A percentile compares a stretch with the other conserved stretches of the same genome.
Conservation (phyloP, 2,888 invertebrate species). For the Cephus nigrinus region DNA sequence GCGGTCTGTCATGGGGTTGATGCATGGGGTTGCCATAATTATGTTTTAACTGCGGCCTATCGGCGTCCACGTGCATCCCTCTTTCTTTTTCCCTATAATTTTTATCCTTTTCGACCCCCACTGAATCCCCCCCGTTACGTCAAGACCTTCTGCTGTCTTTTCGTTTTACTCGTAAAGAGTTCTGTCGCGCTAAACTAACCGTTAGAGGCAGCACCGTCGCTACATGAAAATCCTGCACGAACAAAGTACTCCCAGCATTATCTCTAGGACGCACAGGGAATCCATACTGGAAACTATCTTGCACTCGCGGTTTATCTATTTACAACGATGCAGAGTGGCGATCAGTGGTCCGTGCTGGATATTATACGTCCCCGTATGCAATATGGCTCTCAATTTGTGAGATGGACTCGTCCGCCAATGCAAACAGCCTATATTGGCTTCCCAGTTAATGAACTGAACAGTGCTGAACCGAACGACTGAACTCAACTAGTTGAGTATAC, state of each 20-base stretch:
- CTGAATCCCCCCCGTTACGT: background rate
- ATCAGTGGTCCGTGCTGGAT: slow-evolving; percentile 4
- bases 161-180: background rate
- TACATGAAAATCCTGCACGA: background rate
- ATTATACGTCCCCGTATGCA: slow-evolving; percentile 44
- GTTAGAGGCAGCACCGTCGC: background rate
- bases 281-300: background rate
- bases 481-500: slow-evolving; percentile 29
- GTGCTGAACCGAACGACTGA: slow-evolving; percentile 37
- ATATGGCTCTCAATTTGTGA: slow-evolving; percentile 59
- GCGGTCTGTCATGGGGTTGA: slow-evolving; percentile 55
- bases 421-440: slow-evolving; percentile 61
- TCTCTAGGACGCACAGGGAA: background rate
- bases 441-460: slow-evolving; percentile 57
- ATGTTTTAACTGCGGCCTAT: slow-evolving; percentile 51
- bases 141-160: background rate
- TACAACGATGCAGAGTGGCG: background rate
- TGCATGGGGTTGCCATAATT: slow-evolving; percentile 49
- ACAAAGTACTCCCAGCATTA: background rate
- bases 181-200: background rate
- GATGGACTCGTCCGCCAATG: slow-evolving; percentile 54
- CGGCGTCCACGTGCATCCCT: slow-evolving; percentile 1
- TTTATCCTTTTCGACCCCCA: background rate
- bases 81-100: background rate
- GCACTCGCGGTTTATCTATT: background rate